Evolutionary conservation across 2,888 invertebrate genomes (phyloP).

Genomic region (Taphrorychus bicolor): DNA sequence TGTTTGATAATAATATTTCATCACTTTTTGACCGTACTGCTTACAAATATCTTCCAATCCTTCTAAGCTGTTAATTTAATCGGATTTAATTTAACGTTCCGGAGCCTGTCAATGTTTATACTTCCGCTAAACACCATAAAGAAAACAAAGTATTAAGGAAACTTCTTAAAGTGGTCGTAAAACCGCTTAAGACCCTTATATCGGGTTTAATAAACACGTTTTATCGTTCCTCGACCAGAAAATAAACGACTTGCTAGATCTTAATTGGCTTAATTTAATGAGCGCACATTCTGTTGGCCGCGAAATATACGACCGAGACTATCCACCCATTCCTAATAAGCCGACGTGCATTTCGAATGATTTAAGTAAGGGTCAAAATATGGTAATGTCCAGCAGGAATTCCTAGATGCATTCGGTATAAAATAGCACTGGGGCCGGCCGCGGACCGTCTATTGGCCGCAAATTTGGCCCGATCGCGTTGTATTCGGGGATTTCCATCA

Average conservation of each 20-base stretch:
- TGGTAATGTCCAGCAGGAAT: constrained; percentile 38
- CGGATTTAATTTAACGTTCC: not conserved
- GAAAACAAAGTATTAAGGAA: not conserved
- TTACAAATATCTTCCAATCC: no score
- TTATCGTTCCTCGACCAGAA: constrained; percentile 33
- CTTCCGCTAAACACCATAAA: not conserved
- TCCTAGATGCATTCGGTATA: constrained; percentile 32
- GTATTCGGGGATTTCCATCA: constrained; percentile 51
- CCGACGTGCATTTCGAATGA: constrained; percentile 35
- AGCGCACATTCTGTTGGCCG: constrained; percentile 30
- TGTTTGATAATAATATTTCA: no score
- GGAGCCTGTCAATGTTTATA: not conserved
- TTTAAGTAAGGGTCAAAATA: constrained; percentile 41
- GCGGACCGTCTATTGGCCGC: constrained; percentile 53
- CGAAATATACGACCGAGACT: constrained; percentile 35
- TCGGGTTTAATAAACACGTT: constrained; percentile 40
- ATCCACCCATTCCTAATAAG: constrained; percentile 40
- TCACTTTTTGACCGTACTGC: no score
- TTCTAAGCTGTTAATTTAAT: not conserved
- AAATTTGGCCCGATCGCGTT: constrained; percentile 47
- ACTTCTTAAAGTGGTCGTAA: constrained; percentile 6
- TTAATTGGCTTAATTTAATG: constrained; percentile 41
- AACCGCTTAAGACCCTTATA: constrained; percentile 26
- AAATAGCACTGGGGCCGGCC: constrained; percentile 40
- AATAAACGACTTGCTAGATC: constrained; percentile 38